These are phyloP conservation scores for Sebastes umbrosus DNA, from an alignment of 2,797 vertebrate species.

Conservation along the genomic window DNA sequence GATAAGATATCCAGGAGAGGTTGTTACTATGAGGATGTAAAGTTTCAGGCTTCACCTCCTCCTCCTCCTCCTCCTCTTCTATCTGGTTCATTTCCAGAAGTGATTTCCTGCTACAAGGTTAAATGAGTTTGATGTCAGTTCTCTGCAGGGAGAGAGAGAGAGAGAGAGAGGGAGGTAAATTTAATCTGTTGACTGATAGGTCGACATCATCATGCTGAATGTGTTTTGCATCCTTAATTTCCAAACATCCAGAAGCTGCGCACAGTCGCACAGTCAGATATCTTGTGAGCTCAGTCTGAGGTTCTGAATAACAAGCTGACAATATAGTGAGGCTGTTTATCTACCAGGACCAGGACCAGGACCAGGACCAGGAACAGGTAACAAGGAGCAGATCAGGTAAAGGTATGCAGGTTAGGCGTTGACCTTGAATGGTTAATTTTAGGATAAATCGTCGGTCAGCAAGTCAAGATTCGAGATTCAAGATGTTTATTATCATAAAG, in stretches of 20 bases:
- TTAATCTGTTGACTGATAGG: neutral
- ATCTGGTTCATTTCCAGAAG: conserved; percentile 25
- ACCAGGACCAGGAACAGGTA: too few relatives aligned
- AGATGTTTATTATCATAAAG: too few relatives aligned
- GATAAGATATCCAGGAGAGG: neutral
- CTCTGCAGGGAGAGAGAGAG: neutral
- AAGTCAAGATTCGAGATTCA: too few relatives aligned
- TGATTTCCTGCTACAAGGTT: conserved; percentile 37
- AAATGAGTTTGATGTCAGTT: conserved; percentile 41
- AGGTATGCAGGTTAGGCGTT: too few relatives aligned
- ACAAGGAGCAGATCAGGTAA: neutral
- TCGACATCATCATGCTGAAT: neutral
- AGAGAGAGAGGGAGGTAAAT: neutral
- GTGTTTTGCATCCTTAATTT: neutral
- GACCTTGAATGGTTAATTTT: too few relatives aligned
- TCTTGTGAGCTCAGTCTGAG: neutral
- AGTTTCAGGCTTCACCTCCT: neutral
- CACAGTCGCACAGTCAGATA: neutral
- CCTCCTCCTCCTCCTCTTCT: neutral
- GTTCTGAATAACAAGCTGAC: neutral
- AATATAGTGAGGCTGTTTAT: neutral
- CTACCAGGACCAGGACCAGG: too few relatives aligned
- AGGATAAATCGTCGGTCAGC: too few relatives aligned
- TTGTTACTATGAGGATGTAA: neutral
- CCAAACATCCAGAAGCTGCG: neutral